phyloP scores from a whole-genome alignment of 2,113 vertebrate species.

The Grammomys surdaster region DNA sequence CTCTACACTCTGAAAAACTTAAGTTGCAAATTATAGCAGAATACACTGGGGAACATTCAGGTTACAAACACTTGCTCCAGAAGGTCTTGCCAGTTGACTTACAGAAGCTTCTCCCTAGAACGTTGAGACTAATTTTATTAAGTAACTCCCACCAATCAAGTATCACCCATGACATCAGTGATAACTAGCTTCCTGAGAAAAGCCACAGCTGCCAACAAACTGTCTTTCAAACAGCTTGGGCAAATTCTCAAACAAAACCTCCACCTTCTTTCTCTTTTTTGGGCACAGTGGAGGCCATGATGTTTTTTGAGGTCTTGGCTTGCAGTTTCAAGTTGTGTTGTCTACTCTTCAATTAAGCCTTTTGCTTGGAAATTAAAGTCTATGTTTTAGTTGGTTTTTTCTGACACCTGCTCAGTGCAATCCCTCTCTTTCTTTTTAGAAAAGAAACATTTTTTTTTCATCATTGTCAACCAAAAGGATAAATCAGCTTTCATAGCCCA shows the following conservation, averaged over 20 bases:
- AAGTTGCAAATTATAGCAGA: not conserved
- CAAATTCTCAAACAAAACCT: not conserved
- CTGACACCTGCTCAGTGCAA: not conserved
- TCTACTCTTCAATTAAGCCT: not conserved
- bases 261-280: not conserved
- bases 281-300: too few species aligned
- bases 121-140: not conserved
- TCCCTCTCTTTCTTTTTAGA: not conserved
- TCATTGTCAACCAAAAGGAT: conserved; percentile 5
- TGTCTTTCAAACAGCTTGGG: not conserved
- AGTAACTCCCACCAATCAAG: too few species aligned
- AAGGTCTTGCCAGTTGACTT: not conserved
- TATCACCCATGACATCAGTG: not conserved
- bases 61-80: not conserved
- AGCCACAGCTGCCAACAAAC: not conserved
- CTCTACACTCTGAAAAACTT: not conserved
- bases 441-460: not conserved
- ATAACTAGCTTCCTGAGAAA: not conserved
- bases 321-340: not conserved
- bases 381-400: not conserved
- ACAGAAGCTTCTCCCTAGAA: not conserved
- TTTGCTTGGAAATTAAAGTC: not conserved
- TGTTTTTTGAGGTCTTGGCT: not conserved
- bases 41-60: too few species aligned
- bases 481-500: conserved; percentile 8